Base-by-base conservation (phyloP, 2,797 vertebrate species). In the Morelia viridis region DNA sequence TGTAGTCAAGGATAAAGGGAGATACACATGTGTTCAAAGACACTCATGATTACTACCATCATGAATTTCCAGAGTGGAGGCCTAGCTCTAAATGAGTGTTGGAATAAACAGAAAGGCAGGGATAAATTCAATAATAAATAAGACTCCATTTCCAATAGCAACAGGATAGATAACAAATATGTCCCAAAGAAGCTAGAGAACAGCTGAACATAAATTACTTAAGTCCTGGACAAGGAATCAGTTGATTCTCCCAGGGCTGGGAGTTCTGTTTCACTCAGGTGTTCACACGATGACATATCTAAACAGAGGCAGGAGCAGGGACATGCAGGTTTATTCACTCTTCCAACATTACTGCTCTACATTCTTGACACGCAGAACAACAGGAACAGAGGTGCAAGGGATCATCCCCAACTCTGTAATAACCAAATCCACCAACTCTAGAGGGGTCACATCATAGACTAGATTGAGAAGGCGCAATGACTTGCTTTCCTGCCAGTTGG, bases 361-460 rank as follows among this genome's bases (percentile, higher is more conserved):
- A 0, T 98, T 99, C 97, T 99, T 99, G 91, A 99, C 99, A 41
- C 99, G 98, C 60, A 99, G 98, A 89, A 99, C 99, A 15, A 99
- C 99, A 1, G 99, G 99, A 68, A 99, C 99, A 0, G 99, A 99
- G 68, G 99, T 99, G 97, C 99, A 99, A 3, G 99, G 99, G 95
- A 99, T 99, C 99, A 99, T 99, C 89, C 99, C 99, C 96, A 99
- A 96, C 92, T 99, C 99, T 0, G 99, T 99, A 98, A 99, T 99
- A 95, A 99, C 99, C 92, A 99, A 97, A 88, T 99, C 99, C 94
- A 99, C 99, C 22, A 99, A 98, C 91, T 99, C 99, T 0, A 99
- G 98, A 0, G 99, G 99, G 0, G 99, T 99, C 89, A 99, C 99
- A 0, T 99, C 99, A 0, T 99, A 99, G 85, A 99, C 99, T 93